Evolutionary conservation across 2,113 vertebrate genomes (phyloP).

Genomic region (Malurus cyaneus): DNA sequence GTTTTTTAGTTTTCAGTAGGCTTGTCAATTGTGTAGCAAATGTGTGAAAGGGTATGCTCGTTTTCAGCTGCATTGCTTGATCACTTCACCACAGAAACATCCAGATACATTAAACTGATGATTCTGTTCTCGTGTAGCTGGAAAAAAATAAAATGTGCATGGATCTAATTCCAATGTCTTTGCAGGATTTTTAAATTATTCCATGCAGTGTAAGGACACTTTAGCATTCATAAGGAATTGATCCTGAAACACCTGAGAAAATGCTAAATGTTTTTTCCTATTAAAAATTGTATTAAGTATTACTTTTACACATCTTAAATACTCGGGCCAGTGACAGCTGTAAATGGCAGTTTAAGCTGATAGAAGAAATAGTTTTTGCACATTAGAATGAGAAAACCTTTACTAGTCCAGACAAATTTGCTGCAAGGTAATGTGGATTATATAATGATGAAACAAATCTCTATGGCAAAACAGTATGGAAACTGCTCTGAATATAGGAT

Average conservation of each 20-base stretch:
- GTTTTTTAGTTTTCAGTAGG: not conserved
- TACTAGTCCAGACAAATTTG: not conserved
- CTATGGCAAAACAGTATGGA: not conserved
- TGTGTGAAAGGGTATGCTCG: not conserved
- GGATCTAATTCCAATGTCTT: not conserved
- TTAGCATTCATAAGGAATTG: rapidly evolving
- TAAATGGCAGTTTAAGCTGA: not conserved
- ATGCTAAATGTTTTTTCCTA: not conserved
- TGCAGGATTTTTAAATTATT: not conserved
- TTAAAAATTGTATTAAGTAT: not conserved
- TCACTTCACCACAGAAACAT: not conserved
- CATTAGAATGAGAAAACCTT: not conserved
- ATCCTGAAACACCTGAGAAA: not conserved
- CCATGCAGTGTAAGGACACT: not conserved
- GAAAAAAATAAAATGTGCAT: not conserved
- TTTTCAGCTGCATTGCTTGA: not conserved
- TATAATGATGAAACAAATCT: not conserved
- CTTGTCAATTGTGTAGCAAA: not conserved
- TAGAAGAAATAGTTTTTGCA: not conserved
- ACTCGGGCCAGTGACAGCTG: not conserved
- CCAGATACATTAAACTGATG: not conserved
- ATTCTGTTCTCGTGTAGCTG: not conserved
- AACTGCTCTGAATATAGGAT: not conserved
- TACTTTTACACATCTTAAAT: not conserved
- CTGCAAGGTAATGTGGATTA: not conserved